Evolutionary conservation across 2,797 vertebrate genomes (phyloP).

Genomic region (Brachyrhaphis roseni): DNA sequence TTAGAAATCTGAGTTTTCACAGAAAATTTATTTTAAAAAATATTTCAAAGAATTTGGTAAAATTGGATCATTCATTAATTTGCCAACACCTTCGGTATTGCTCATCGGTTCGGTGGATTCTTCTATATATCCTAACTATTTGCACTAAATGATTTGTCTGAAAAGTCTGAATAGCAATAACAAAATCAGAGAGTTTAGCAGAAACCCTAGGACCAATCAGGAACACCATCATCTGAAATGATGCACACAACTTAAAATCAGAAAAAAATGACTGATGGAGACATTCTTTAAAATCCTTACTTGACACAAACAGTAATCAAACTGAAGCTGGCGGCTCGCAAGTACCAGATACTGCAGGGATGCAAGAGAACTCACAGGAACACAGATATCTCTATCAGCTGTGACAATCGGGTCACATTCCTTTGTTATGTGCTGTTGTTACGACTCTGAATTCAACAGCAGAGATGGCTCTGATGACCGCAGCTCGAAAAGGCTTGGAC

Average conservation of each 20-base stretch:
- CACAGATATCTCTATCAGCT: constrained; percentile 67
- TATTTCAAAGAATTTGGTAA: background rate
- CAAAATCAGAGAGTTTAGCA: background rate
- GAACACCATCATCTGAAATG: background rate
- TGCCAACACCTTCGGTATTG: background rate
- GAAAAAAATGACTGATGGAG: background rate
- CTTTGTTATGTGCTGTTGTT: constrained; percentile 67
- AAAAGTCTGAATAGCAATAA: background rate
- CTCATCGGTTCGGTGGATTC: background rate
- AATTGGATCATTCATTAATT: background rate
- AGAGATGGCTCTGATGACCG: constrained; percentile 61
- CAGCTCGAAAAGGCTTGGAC: constrained; percentile 62
- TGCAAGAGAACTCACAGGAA: constrained; percentile 47
- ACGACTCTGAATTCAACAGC: constrained; percentile 66
- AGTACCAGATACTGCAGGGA: constrained; percentile 30
- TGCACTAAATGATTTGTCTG: background rate
- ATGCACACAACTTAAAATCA: background rate
- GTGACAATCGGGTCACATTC: constrained; percentile 71
- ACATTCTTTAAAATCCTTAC: background rate
- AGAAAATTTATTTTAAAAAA: background rate
- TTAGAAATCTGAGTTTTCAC: background rate
- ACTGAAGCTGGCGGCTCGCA: constrained; percentile 48
- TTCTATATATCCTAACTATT: background rate
- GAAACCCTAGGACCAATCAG: background rate
- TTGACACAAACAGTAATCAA: background rate